Evolutionary conservation across 2,113 vertebrate genomes (phyloP).

Genomic region (Podilymbus podiceps): DNA sequence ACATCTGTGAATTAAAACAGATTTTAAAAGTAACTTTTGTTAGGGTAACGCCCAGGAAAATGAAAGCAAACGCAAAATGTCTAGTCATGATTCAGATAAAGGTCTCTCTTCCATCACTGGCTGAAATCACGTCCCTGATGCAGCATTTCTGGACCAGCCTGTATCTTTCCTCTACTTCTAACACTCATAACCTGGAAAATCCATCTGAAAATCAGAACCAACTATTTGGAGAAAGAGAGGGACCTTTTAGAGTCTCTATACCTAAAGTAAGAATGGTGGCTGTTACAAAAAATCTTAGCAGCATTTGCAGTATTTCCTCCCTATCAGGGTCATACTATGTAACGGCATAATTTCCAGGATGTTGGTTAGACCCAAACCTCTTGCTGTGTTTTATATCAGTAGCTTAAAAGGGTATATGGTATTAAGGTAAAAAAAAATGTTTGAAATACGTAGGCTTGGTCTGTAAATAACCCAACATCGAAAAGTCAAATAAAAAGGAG

Average conservation of each 20-base stretch:
- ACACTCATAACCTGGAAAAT: not conserved
- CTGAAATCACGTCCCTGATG: not conserved
- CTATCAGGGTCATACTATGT: not conserved
- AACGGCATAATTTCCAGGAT: not conserved
- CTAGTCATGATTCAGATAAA: not conserved
- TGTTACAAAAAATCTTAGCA: not conserved
- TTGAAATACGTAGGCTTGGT: not conserved
- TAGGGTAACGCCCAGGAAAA: not conserved
- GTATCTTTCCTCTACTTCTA: not conserved
- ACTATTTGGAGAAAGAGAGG: not conserved
- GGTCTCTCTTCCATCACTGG: not conserved
- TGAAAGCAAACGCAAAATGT: not conserved
- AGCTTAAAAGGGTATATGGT: not conserved
- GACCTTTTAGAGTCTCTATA: not conserved
- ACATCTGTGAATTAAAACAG: not conserved
- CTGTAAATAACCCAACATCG: not conserved
- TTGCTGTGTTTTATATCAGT: not conserved
- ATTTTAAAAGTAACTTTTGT: not conserved
- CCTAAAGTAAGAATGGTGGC: not conserved
- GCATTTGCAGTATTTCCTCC: not conserved
- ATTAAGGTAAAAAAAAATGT: not conserved
- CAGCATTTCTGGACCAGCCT: not conserved
- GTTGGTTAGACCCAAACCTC: not conserved
- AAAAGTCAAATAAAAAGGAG: not conserved
- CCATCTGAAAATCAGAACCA: not conserved